Evolutionary conservation across 2,113 vertebrate genomes (phyloP), one percentile per base, ranked within the genome.

Genomic region (Pelobates fuscus): DNA sequence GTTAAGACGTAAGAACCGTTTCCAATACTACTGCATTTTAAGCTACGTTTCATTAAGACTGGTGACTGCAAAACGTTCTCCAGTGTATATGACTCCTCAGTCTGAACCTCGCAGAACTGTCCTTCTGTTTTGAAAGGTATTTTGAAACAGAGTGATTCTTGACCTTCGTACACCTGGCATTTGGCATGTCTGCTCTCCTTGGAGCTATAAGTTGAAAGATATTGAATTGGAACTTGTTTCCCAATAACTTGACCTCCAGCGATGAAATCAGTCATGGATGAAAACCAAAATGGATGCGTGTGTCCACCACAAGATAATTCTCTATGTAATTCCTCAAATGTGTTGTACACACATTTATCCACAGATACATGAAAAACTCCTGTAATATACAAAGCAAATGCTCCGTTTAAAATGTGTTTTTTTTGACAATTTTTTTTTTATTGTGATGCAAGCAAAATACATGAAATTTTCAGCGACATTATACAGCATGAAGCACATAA

Each of bases 301-400:
- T 80, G 79, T 46, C 82, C 26, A 1, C 61, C 80, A 14, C 68
- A 67, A 0, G 85, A 81, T 25, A 81, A 30, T 26, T 89, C 72
- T 7, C 70, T 78, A 37, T 91, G 1, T 66, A 95, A 83, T 27
- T 93, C 89, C 67, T 86, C 81, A 23, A 94, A 17, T 1, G 88
- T 84, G 0, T 1, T 52, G 46, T 84, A 87, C 0, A 84, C 79
- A 61, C 75, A 70, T 0, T 66, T n/a, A 41, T 87, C 83, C 1
- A 83, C 78, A 17, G 91, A 77, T 2, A 91, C 69, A 46, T 84
- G 86, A 82, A 95, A 96, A 59, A 82, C 21, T 30, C 92, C 96
- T 98, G 82, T 52, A 59, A 63, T 30, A 70, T 30, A 71, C 14
- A 14, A 49, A 7, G 15, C 12, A 49, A 18, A 49, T 49, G 15